These are phyloP conservation scores for Caerostris darwini DNA, from an alignment of 1,140 invertebrate species.

Conservation along the genomic window DNA sequence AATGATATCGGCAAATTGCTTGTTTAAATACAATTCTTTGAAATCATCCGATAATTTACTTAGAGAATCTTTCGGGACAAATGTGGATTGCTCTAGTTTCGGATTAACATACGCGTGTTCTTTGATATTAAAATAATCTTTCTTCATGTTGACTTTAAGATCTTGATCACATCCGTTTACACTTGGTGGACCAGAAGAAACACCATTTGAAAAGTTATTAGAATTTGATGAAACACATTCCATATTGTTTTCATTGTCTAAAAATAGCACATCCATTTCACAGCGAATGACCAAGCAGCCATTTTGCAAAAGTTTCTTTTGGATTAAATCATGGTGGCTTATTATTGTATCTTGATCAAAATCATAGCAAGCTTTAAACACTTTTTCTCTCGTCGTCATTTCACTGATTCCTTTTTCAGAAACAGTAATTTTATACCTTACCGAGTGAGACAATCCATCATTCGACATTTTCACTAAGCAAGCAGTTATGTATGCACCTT, in stretches of 20 bases:
- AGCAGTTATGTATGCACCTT: neutral
- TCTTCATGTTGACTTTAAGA: neutral
- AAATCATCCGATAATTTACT: constrained; percentile 16
- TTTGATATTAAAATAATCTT: neutral
- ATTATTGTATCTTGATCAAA: neutral
- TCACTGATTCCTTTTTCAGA: neutral
- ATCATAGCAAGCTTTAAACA: neutral
- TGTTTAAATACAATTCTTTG: neutral
- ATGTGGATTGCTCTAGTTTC: neutral
- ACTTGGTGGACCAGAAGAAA: neutral
- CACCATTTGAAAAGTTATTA: neutral
- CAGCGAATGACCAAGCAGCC: constrained; percentile 6
- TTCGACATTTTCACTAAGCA: constrained; percentile 35
- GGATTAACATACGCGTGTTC: neutral
- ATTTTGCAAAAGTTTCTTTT: neutral
- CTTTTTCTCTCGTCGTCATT: neutral
- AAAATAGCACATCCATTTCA: constrained; percentile 39
- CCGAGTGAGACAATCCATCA: neutral
- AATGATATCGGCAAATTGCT: neutral
- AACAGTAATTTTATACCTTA: constrained; percentile 13
- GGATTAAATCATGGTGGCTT: neutral
- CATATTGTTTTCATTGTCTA: neutral
- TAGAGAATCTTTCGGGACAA: neutral
- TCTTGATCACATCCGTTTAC: neutral
- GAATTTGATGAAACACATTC: neutral